Percentiles rank a stretch among this genome's conserved stretches.
phyloP scores from a whole-genome alignment of 2,888 invertebrate species.

The Archips xylosteana region DNA sequence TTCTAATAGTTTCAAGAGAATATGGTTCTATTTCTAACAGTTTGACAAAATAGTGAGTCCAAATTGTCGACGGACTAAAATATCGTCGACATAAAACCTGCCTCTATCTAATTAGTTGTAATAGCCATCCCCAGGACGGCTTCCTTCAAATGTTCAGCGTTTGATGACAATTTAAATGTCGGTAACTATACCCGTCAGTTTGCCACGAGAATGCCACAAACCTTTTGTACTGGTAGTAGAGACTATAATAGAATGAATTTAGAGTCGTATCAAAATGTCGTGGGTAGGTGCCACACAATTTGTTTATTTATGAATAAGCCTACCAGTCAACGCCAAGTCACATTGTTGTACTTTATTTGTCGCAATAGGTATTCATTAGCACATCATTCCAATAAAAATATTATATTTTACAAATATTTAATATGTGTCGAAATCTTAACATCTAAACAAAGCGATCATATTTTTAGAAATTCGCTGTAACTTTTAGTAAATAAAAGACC shows the following conservation, averaged over 20 bases:
- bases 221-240: slow-evolving; percentile 10
- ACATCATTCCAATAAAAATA: slow-evolving; percentile 11
- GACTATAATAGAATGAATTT: slow-evolving; percentile 11
- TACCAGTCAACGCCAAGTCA: slow-evolving; percentile 31
- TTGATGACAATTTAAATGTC: slow-evolving; percentile 39
- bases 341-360: slow-evolving; percentile 21
- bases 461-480: not conserved
- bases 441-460: not conserved
- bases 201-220: not conserved
- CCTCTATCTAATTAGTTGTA: slow-evolving; percentile 34
- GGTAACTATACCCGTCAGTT: slow-evolving; percentile 26
- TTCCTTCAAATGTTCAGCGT: slow-evolving; percentile 24
- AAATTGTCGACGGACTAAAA: slow-evolving; percentile 22
- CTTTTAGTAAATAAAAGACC: not conserved
- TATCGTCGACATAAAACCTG: slow-evolving; percentile 20
- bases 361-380: slow-evolving; percentile 12
- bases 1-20: not conserved
- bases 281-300: slow-evolving; percentile 5
- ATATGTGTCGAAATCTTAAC: not conserved
- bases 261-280: not conserved
- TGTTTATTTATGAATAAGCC: slow-evolving; percentile 34
- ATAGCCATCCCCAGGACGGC: slow-evolving; percentile 23
- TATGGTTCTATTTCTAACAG: not conserved
- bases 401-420: not conserved
- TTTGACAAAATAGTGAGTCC: not conserved